Base-by-base conservation (phyloP, 2,113 vertebrate species). In the Cacatua alba region DNA sequence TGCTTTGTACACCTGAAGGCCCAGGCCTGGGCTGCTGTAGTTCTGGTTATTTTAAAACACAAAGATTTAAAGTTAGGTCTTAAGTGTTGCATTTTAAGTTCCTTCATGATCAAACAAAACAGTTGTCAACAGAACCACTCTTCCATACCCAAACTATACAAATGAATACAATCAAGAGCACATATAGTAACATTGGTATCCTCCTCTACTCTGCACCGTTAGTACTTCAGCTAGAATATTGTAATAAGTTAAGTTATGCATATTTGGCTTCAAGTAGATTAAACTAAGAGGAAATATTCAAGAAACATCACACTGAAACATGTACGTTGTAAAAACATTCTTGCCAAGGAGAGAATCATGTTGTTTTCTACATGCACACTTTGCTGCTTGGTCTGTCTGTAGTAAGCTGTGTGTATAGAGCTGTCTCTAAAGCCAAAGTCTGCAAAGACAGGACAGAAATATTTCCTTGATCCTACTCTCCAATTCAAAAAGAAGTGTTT, bases 1-100 rank as follows among this genome's bases (percentile, higher is more conserved):
- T 64, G 37, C 86, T 97, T 82, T 92, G 96, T 84, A 98, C 98
- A 28, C 81, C 72, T 74, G 94, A 94, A 78, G 87, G 82, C 24
- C 84, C 72, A 52, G 44, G 9, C 17, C 46, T 67, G 71, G 95
- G 81, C 52, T 96, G 96, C 77, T 95, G 79, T 70, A 18, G 44
- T 76, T 89, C 97, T 98, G 83, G 26, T 78, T 77, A 94, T 43
- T 94, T 90, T 62, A 74, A 48, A 79, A 65, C 6, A 88, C 20
- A 35, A 67, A 10, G 24, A 63, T 82, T 90, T 44, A 37, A 55
- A 92, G 19, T 69, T 91, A 62, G 16, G 14, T 18, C 29, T 62
- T 74, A 72, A 68, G 29, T 8, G 7, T 13, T 79, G 9, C 62
- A 60, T 10, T 76, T 69, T 72, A 51, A n/a, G 79, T 63, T 82